Base-by-base conservation (phyloP, 2,888 invertebrate species). In the Chymomyza procnemis region DNA sequence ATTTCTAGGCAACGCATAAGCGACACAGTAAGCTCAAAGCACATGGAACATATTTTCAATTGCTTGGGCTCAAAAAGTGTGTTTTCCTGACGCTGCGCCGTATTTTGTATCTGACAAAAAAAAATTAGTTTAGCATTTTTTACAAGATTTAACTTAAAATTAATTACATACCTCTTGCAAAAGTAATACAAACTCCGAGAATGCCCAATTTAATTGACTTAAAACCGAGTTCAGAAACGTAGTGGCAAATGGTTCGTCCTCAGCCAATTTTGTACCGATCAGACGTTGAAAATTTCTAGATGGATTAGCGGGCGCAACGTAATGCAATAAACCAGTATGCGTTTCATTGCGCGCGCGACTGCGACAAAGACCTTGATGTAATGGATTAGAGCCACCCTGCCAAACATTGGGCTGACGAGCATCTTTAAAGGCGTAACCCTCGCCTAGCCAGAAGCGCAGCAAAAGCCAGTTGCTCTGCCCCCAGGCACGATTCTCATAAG, bases 391-490 rank as follows among this genome's bases (percentile, higher is more conserved):
- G 3, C 89, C 90, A 75, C 93, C 93, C 87, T 93, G 88, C 92
- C 92, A 88, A 88, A 93, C 69, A 90, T 90, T 89, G 81, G 93
- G 69, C 90, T 93, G 93, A 86, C 93, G 88, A 87, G 93, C 67
- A 91, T 93, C 93, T 12, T 95, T 93, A 90, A 95, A 96, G 0
- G 95, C 96, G 89, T 95, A 96, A 0, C 96, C 96, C 74, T 94
- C 92, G 0, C 96, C 96, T 86, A 96, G 94, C 96, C 96, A 96
- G 87, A 96, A 95, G 61, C 96, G 91, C 18, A 96, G 94, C 48
- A 96, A 91, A 71, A 96, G 94, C 95, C 96, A 96, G 91, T 96
- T 96, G 60, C 95, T 95, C 85, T 96, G 96, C 16, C 96, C 96
- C 95, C 95, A 94, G 1, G 96, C 95, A 46, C 96, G 92, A 89